Percentiles rank a stretch among this genome's conserved stretches.
phyloP scores from a whole-genome alignment of 2,113 vertebrate species.

The Mungos mungo region DNA sequence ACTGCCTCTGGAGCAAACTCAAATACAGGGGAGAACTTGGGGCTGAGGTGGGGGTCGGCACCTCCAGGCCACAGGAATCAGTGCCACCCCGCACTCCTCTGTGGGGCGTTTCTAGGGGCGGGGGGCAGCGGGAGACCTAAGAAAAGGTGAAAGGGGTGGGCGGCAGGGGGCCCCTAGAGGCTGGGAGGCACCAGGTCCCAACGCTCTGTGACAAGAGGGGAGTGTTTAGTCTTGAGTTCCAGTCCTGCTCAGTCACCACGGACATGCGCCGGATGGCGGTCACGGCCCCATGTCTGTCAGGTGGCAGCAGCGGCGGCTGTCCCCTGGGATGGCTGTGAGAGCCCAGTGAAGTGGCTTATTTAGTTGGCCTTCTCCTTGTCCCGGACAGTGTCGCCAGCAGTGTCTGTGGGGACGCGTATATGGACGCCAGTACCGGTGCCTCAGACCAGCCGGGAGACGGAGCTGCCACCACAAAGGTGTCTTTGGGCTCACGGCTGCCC shows the following conservation, averaged over 20 bases:
- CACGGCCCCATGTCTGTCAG: neutral
- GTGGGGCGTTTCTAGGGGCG: neutral
- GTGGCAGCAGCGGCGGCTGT: neutral
- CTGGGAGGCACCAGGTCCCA: neutral
- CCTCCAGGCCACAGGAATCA: neutral
- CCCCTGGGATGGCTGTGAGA: neutral
- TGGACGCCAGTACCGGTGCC: accelerated
- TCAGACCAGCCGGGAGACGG: accelerated
- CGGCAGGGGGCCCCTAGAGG: neutral
- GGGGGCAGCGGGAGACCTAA: neutral
- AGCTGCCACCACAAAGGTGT: accelerated
- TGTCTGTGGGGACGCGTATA: neutral
- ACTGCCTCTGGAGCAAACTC: neutral
- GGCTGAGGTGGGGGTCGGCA: neutral
- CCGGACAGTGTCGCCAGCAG: neutral
- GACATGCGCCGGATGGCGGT: neutral
- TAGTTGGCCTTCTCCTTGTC: neutral
- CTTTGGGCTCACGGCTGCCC: neutral
- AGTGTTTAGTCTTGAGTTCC: neutral
- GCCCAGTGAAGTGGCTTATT: neutral
- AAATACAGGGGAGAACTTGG: accelerated
- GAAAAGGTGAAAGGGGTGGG: neutral
- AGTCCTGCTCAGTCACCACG: neutral
- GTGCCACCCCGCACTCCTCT: neutral
- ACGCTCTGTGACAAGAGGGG: neutral